A percentile compares a stretch with the other conserved stretches of the same genome.
Evolutionary conservation across 2,888 invertebrate species (phyloP).

Genomic region (Tuberolachnus salignus): DNA sequence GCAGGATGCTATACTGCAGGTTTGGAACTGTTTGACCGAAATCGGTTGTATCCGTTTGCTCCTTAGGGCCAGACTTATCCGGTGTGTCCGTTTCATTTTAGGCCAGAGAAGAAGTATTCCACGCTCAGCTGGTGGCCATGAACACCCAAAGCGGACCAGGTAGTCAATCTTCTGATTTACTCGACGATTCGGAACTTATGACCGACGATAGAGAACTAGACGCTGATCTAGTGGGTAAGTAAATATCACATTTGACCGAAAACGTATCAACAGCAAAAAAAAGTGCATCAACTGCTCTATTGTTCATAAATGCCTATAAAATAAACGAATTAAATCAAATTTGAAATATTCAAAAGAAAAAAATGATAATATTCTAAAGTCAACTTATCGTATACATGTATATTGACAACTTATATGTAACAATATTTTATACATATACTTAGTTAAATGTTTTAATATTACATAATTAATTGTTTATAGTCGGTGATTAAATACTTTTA

Average conservation of each 20-base stretch:
- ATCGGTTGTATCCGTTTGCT: not conserved
- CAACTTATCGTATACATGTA: too few relatives aligned
- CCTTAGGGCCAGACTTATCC: too few relatives aligned
- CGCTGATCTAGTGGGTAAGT: conserved; percentile 78
- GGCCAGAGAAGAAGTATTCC: conserved; percentile 87
- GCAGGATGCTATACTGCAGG: conserved; percentile 91
- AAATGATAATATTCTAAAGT: too few relatives aligned
- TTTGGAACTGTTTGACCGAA: conserved; percentile 60
- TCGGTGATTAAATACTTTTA: too few relatives aligned
- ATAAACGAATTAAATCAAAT: too few relatives aligned
- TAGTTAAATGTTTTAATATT: not conserved
- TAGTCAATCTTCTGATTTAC: conserved; percentile 74
- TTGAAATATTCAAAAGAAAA: too few relatives aligned
- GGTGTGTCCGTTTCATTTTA: conserved; percentile 61
- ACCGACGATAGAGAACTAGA: conserved; percentile 89
- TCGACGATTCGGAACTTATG: conserved; percentile 92
- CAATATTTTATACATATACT: too few relatives aligned
- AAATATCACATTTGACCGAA: too few relatives aligned
- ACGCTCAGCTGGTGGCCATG: conserved; percentile 84
- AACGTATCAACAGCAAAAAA: not conserved
- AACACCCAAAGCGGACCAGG: conserved; percentile 69
- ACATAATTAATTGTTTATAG: not conserved
- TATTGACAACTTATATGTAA: too few relatives aligned
- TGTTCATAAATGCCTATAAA: too few relatives aligned
- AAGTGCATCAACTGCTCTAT: not conserved